These are phyloP conservation scores for Ischnus inquisitorius DNA, from an alignment of 2,888 invertebrate species.

Conservation along the genomic window DNA sequence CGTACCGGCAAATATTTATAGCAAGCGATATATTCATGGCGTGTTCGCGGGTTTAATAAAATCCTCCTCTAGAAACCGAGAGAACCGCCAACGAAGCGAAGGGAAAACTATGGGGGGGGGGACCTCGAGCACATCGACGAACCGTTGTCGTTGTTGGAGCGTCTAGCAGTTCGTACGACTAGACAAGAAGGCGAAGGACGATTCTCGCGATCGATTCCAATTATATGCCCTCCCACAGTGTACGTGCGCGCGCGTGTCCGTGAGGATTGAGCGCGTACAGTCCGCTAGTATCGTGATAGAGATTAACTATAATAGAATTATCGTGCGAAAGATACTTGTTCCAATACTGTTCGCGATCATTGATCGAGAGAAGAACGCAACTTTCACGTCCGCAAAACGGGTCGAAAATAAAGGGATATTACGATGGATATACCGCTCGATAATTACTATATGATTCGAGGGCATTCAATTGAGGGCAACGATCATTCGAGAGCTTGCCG, in stretches of 20 bases:
- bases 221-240: neutral
- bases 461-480: no score
- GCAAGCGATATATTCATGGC: constrained; percentile 31
- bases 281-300: neutral
- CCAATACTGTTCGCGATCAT: no score
- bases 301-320: no score
- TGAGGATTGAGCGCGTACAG: neutral
- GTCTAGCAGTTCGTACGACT: constrained; percentile 17
- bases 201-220: constrained; percentile 53
- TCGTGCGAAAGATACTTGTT: no score
- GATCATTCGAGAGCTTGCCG: neutral
- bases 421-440: no score
- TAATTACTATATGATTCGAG: no score
- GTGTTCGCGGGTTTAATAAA: constrained; percentile 20
- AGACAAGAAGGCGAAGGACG: constrained; percentile 48
- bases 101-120: constrained; percentile 26
- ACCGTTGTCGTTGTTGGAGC: constrained; percentile 19
- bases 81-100: neutral
- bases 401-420: no score
- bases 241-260: neutral
- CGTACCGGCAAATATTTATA: constrained; percentile 20
- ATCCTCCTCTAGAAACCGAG: constrained; percentile 10
- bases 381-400: no score
- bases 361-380: no score
- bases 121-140: constrained; percentile 17